These are phyloP conservation scores for Tetraneura akinire DNA, from an alignment of 1,140 invertebrate species.

Conservation along the genomic window DNA sequence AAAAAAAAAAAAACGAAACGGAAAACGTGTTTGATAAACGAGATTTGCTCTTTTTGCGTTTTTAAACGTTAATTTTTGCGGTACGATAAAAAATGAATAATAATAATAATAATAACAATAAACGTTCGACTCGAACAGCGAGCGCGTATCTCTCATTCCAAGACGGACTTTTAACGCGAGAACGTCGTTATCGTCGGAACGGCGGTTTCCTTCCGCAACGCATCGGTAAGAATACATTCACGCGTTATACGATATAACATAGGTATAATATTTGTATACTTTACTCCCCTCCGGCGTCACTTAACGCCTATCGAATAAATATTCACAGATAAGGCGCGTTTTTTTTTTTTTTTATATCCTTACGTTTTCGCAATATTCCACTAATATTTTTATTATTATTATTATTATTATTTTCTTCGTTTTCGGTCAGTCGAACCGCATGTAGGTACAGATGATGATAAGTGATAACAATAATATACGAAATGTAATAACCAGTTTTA, in stretches of 20 bases:
- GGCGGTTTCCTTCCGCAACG: conserved; percentile 44
- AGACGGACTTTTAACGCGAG: conserved; percentile 36
- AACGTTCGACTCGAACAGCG: background rate
- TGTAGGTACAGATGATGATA: background rate
- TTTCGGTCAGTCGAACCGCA: too few species aligned
- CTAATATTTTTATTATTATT: too few species aligned
- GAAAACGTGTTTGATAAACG: too few species aligned
- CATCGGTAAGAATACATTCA: conserved; percentile 16
- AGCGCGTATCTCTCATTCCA: conserved; percentile 1
- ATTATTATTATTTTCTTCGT: too few species aligned
- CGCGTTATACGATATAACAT: too few species aligned
- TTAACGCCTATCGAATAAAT: conserved; percentile 21
- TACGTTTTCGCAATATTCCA: background rate
- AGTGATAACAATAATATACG: background rate
- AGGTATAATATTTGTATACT: too few species aligned
- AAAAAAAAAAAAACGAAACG: too few species aligned
- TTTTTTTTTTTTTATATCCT: too few species aligned
- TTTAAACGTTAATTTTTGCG: background rate
- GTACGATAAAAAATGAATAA: background rate
- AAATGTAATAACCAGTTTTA: conserved; percentile 28
- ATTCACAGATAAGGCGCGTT: conserved; percentile 20
- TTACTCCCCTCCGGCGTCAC: background rate
- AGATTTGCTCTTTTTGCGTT: too few species aligned
- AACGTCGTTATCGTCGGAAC: conserved; percentile 29
- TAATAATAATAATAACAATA: background rate